Evolutionary conservation across 2,888 invertebrate genomes (phyloP), one percentile per base, ranked within the genome.

Genomic region (Germaria angustata): DNA sequence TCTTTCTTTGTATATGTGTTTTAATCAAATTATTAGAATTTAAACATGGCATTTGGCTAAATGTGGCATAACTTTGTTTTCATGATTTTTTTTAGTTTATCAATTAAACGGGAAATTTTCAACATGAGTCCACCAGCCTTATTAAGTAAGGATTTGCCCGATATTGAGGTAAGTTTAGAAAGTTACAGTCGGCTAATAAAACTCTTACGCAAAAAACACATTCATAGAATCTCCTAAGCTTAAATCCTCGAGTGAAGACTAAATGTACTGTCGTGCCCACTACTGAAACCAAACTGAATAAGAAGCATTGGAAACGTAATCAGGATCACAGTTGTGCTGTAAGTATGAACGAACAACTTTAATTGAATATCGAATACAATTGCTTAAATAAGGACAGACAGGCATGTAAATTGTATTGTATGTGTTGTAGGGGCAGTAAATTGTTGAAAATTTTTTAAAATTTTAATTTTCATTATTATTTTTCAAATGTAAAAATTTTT

Each of bases 261-360:
- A 94, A 94, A 87, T 96, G 97, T 4, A 95, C 93, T 85, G 91
- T 97, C 57, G 94, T 96, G n/a, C 96, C 99, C 9, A 96, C 98
- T 22, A 92, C 93, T 9, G 93, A 93, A 63, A 99, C 99, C 0
- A 98, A 99, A 92, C 93, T 93, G 85, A 95, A 95, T 86, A 99
- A 98, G 89, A 94, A 95, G 84, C 96, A 97, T 86, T 99, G 99
- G 99, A 99, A 99, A 91, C 93, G 99, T 81, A 99, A 99, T 90
- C 91, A 93, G 0, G 95, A 96, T 87, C 95, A 96, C 87, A 95
- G 95, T 87, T 98, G 98, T 89, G 93, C 93, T 32, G 98, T 97
- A 92, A 94, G 95, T 92, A 53, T 57, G 11, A n/a, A 0, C 1
- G 24, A 17, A 44, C 20, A 44, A 22, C 15, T 68, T 15, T 22